phyloP scores from a whole-genome alignment of 2,797 vertebrate genomes.

The Onychomys arenicola region DNA sequence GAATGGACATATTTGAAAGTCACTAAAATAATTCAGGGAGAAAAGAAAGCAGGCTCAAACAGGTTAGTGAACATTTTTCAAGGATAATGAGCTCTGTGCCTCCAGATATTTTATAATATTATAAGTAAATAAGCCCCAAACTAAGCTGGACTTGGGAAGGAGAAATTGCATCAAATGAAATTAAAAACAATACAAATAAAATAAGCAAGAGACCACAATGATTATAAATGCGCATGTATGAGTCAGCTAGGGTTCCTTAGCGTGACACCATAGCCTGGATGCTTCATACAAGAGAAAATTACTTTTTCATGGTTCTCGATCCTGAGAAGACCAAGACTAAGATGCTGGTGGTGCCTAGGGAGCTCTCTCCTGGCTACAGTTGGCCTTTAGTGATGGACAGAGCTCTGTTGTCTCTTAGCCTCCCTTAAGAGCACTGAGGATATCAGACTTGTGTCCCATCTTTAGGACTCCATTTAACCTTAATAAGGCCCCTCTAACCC shows the following conservation, averaged over 20 bases:
- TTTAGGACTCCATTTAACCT: not conserved
- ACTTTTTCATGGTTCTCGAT: not conserved
- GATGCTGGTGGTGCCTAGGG: not conserved
- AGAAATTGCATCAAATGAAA: conserved; percentile 8
- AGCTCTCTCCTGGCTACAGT: not conserved
- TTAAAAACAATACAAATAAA: conserved; percentile 1
- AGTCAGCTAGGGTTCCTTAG: not conserved
- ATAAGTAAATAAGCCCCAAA: conserved; percentile 32
- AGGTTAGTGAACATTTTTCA: conserved; percentile 16
- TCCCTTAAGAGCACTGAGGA: no score
- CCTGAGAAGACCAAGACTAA: not conserved
- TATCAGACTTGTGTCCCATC: not conserved
- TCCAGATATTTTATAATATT: conserved; percentile 31
- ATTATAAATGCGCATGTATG: not conserved
- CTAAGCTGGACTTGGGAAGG: not conserved
- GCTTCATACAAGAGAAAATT: not conserved
- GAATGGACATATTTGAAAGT: not conserved
- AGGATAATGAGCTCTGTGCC: not conserved
- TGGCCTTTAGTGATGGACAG: not conserved
- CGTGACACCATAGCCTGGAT: not conserved
- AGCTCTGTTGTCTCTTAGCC: not conserved
- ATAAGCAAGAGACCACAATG: not conserved
- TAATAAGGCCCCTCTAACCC: not conserved
- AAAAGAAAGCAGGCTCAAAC: not conserved
- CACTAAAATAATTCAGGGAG: conserved; percentile 33